phyloP scores from a whole-genome alignment of 2,888 invertebrate species.

The Drosophila recens region DNA sequence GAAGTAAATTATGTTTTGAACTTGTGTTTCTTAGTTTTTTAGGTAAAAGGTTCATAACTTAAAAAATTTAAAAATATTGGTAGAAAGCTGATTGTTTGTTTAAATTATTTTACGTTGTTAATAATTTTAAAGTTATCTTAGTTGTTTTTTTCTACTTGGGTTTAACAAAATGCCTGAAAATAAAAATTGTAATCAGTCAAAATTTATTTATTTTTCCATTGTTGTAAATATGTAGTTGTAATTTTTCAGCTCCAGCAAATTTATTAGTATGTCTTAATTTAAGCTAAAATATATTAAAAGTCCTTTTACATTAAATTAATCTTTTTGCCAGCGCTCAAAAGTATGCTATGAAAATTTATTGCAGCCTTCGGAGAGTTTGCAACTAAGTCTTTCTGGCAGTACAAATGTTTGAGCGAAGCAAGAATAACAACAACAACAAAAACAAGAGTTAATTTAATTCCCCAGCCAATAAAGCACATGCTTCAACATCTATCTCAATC shows the following conservation, averaged over 20 bases:
- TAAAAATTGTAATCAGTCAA: no score
- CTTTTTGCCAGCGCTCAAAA: background rate
- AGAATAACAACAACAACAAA: background rate
- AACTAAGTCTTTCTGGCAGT: conserved; percentile 25
- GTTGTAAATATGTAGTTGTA: no score
- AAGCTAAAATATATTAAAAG: background rate
- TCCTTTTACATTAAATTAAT: background rate
- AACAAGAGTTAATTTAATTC: conserved; percentile 11
- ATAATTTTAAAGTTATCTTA: no score
- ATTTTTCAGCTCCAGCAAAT: no score
- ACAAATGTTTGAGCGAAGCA: conserved; percentile 21
- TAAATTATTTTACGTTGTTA: no score
- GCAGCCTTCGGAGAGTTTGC: conserved; percentile 1
- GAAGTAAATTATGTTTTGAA: background rate
- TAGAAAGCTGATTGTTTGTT: no score
- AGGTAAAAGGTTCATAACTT: no score
- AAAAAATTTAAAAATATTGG: no score
- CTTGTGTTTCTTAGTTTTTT: background rate
- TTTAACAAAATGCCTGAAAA: no score
- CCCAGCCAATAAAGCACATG: conserved; percentile 5
- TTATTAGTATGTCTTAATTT: background rate
- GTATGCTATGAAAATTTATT: conserved; percentile 12
- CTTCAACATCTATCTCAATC: conserved; percentile 18
- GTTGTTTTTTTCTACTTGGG: no score
- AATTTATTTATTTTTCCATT: no score